Conservation (phyloP, 2,888 invertebrate genomes). For the Eucriotettix oculatus region DNA sequence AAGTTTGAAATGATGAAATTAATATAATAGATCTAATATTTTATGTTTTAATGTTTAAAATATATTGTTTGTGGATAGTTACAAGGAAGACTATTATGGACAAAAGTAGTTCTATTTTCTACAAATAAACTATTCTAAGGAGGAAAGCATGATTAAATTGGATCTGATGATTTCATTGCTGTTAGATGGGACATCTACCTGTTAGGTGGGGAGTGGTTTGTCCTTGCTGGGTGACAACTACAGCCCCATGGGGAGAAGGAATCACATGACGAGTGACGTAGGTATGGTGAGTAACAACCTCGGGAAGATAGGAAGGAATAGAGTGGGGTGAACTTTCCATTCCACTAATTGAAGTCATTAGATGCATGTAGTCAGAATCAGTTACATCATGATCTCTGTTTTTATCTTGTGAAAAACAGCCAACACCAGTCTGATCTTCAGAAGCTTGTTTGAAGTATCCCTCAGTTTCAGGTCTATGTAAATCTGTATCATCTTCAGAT, state of each 20-base stretch:
- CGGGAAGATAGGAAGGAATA: slow-evolving; percentile 1
- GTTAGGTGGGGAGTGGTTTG: slow-evolving; percentile 14
- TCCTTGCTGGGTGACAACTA: slow-evolving; percentile 13
- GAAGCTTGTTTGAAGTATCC: slow-evolving; percentile 9
- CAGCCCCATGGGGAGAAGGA: slow-evolving; percentile 7
- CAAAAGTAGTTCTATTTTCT: not conserved
- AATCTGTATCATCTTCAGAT: slow-evolving; percentile 16
- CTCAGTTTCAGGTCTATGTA: slow-evolving; percentile 9
- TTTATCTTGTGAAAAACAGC: too few relatives aligned
- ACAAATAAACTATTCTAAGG: not conserved
- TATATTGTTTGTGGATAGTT: too few relatives aligned
- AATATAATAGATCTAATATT: too few relatives aligned
- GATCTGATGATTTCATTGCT: not conserved
- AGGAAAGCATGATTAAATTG: not conserved
- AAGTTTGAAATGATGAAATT: too few relatives aligned
- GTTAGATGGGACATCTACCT: slow-evolving; percentile 12
- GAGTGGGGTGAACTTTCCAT: not conserved
- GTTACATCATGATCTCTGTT: not conserved
- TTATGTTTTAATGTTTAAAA: too few relatives aligned
- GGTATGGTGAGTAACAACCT: slow-evolving; percentile 8
- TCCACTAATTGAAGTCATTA: slow-evolving; percentile 9
- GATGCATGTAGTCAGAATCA: slow-evolving; percentile 8
- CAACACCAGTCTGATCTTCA: not conserved
- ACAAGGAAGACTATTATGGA: not conserved
- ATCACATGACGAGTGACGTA: slow-evolving; percentile 9